phyloP scores from a whole-genome alignment of 2,888 invertebrate genomes.

The Lithophane socia region DNA sequence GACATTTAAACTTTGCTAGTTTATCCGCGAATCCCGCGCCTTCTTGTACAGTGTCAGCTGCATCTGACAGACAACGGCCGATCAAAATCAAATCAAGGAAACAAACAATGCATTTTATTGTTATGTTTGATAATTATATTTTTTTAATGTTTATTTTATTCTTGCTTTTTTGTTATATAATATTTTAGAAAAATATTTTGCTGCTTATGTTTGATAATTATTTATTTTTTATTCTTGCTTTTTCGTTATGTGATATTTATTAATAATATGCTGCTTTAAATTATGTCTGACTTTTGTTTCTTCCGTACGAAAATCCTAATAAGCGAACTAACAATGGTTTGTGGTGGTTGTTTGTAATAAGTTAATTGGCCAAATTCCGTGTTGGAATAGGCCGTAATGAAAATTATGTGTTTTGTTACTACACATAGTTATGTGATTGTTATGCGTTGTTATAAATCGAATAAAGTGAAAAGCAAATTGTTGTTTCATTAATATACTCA shows the following conservation, averaged over 20 bases:
- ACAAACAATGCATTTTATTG: conserved; percentile 38
- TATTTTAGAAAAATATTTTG: background rate
- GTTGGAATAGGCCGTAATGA: conserved; percentile 37
- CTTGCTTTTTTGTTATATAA: conserved; percentile 23
- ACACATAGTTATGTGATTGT: conserved; percentile 45
- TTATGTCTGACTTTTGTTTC: background rate
- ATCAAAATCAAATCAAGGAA: conserved; percentile 23
- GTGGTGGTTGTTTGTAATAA: conserved; percentile 10
- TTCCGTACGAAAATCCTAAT: background rate
- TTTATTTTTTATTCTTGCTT: conserved; percentile 16
- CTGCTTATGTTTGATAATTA: too few species aligned
- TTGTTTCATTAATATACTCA: conserved; percentile 22
- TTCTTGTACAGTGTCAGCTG: background rate
- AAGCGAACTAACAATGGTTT: background rate
- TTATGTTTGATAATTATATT: conserved; percentile 20
- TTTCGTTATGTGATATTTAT: conserved; percentile 8
- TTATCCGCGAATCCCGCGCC: background rate
- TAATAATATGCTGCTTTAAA: background rate
- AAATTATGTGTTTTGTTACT: conserved; percentile 37
- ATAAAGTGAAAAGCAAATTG: conserved; percentile 37
- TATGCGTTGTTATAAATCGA: conserved; percentile 55
- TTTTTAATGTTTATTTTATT: conserved; percentile 32
- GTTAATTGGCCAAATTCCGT: conserved; percentile 40
- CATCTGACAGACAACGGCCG: background rate
- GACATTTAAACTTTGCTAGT: conserved; percentile 17